Evolutionary conservation across 2,113 vertebrate species (phyloP).

Genomic region (Campylorhamphus procurvoides): DNA sequence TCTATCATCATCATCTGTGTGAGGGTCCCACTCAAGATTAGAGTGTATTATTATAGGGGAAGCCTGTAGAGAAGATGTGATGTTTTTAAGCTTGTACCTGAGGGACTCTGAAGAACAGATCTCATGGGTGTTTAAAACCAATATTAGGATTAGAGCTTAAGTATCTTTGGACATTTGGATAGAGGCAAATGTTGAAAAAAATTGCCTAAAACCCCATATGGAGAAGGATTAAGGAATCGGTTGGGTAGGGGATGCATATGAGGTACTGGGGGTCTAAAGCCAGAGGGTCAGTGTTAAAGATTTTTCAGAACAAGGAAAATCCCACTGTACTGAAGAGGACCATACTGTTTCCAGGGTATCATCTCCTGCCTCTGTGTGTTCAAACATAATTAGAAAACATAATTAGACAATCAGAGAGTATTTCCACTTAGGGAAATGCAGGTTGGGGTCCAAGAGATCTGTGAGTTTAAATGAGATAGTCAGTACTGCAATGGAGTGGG

Average conservation of each 20-base stretch:
- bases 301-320: background rate
- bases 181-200: background rate
- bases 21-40: background rate
- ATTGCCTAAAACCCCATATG: fast-evolving
- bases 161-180: background rate
- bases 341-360: background rate
- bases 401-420: background rate
- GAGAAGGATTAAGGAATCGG: background rate
- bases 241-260: background rate
- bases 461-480: background rate
- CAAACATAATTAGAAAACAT: background rate
- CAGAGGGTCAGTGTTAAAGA: background rate
- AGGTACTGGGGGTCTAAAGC: background rate
- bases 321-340: background rate
- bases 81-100: background rate
- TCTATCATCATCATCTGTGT: background rate
- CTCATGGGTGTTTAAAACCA: background rate
- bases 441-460: background rate
- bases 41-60: background rate
- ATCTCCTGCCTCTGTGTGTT: fast-evolving
- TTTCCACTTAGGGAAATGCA: background rate
- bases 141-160: background rate
- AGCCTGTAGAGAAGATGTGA: background rate
- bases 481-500: background rate
- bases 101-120: background rate